Base-by-base conservation (phyloP, 2,797 vertebrate species). In the Typhlichthys eigenmanni region DNA sequence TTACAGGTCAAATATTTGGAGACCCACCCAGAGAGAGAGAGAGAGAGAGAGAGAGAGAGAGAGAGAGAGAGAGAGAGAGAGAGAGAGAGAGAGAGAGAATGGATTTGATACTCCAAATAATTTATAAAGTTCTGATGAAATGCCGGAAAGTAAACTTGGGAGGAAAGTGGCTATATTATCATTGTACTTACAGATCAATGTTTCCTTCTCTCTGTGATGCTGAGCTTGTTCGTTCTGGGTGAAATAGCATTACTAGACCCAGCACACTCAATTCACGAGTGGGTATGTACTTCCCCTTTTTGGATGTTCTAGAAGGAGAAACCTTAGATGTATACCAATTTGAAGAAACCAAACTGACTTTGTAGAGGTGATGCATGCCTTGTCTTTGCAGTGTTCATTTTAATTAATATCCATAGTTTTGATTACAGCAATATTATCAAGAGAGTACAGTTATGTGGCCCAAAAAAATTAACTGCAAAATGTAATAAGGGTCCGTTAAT, bases 41-140 rank as follows among this genome's bases (percentile, higher is more conserved):
- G 17, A 19, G 38, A 63, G 58, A 61, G 14, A 62, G 53, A 43
- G 47, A 24, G 51, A 24, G 51, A 24, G 16, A 4, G 7, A 5
- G 50, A 52, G n/a, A 12, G 51, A 53, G 58, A 55, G 32, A 53
- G 64, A 47, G 29, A 38, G 62, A 19, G 58, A 57, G 38, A 55
- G 47, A 38, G 63, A 52, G 64, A 71, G 65, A 59, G 73, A 83
- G 77, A 72, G 78, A 80, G 71, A 71, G 66, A 29, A 88, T 90
- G 79, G 71, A 88, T 89, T 87, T 78, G 76, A 87, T 83, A 85
- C 77, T 82, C 55, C 58, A 83, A 87, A 87, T 85, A 80, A 87
- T 90, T 85, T 84, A 90, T 85, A 86, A 87, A 87, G 79, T 82
- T 77, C 78, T 87, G 84, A 89, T 87, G 73, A 87, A 87, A 88